Percentiles rank a stretch among this genome's conserved stretches.
Conservation (phyloP, 1,140 invertebrate genomes). For the Ylistrum balloti region DNA sequence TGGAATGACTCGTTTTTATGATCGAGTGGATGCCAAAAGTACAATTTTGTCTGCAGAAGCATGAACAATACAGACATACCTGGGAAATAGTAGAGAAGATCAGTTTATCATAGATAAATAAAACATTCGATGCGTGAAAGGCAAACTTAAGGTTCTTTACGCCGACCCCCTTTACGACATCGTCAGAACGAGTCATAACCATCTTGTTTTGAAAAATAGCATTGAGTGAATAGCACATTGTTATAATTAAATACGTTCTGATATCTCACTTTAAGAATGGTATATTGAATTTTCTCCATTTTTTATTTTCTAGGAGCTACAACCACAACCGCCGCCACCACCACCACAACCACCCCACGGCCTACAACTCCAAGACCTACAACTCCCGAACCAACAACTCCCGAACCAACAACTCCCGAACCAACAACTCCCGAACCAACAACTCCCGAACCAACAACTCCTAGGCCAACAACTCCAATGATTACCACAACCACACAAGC, state of each 20-base stretch:
- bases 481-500: neutral
- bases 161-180: no score
- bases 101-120: neutral
- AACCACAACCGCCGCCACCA: neutral
- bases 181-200: no score
- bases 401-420: neutral
- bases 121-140: neutral
- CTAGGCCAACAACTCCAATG: neutral
- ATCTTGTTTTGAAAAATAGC: no score
- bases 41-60: neutral
- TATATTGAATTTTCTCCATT: neutral
- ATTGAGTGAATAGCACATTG: no score
- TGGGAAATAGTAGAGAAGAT: neutral
- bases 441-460: neutral
- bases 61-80: neutral
- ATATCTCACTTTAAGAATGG: no score
- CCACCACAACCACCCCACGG: neutral
- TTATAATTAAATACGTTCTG: no score
- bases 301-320: neutral
- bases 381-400: neutral
- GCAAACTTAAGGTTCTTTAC: neutral
- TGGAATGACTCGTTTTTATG: neutral
- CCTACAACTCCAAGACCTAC: neutral
- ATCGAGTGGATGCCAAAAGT: slow-evolving; percentile 7
- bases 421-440: neutral